phyloP scores from a whole-genome alignment of 2,113 vertebrate genomes.

The Ramphastos sulfuratus region DNA sequence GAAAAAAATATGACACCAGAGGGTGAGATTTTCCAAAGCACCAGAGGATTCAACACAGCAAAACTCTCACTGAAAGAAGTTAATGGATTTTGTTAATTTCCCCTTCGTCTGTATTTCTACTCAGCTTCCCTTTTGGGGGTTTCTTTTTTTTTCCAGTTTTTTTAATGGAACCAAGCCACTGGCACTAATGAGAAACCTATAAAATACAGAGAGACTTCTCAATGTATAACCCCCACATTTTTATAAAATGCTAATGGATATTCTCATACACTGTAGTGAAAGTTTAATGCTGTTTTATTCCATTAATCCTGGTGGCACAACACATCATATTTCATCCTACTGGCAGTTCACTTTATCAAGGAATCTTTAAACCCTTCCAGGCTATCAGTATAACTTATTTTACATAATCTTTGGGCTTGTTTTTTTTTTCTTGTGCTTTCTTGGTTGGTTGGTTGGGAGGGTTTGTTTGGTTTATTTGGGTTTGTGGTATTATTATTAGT shows the following conservation, averaged over 20 bases:
- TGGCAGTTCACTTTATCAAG: not conserved
- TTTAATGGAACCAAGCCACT: not conserved
- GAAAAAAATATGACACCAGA: not conserved
- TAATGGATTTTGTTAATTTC: slow-evolving; percentile 47
- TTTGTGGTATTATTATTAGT: no score
- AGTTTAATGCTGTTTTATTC: not conserved
- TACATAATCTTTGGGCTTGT: not conserved
- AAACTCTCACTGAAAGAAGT: not conserved
- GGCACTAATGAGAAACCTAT: not conserved
- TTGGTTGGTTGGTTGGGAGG: no score
- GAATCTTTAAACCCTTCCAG: not conserved
- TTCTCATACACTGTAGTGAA: not conserved
- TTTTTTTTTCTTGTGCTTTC: no score
- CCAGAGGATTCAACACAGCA: not conserved
- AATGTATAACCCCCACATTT: not conserved
- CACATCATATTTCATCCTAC: not conserved
- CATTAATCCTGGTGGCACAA: not conserved
- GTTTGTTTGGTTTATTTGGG: no score
- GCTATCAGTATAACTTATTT: not conserved
- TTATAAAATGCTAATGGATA: slow-evolving; percentile 4
- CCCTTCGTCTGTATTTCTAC: not conserved
- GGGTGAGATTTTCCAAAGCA: slow-evolving; percentile 1
- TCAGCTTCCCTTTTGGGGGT: not conserved
- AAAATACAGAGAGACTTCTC: not conserved
- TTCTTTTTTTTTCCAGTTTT: not conserved